phyloP scores from a whole-genome alignment of 2,888 invertebrate species.

The Chymomyza procnemis region DNA sequence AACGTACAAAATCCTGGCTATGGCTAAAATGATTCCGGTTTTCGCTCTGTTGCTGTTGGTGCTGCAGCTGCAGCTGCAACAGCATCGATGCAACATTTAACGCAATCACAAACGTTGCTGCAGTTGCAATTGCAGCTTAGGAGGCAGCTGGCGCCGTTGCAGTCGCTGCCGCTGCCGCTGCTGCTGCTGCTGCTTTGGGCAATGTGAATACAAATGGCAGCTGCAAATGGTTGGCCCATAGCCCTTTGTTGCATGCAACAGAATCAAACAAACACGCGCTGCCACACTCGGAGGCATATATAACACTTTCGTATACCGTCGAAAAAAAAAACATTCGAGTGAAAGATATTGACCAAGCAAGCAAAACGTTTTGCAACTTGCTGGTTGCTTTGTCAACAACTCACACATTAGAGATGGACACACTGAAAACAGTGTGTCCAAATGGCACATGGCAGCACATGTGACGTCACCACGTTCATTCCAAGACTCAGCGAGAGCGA shows the following conservation, averaged over 20 bases:
- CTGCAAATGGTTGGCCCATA: not conserved
- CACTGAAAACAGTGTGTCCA: no score
- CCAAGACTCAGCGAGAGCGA: no score
- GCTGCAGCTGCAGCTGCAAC: constrained; percentile 7
- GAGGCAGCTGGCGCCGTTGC: not conserved
- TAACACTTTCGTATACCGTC: not conserved
- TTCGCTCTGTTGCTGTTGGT: constrained; percentile 8
- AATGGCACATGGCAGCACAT: no score
- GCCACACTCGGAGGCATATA: not conserved
- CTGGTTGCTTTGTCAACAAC: constrained; percentile 8
- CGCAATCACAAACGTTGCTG: not conserved
- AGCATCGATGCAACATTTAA: constrained; percentile 8
- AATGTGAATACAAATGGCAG: not conserved
- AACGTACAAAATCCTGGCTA: not conserved
- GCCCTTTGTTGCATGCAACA: not conserved
- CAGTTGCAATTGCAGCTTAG: not conserved
- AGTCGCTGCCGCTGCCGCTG: constrained; percentile 10
- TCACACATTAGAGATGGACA: not conserved
- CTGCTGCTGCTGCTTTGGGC: constrained; percentile 1
- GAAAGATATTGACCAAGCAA: constrained; percentile 4
- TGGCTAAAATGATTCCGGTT: not conserved
- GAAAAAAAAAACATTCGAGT: not conserved
- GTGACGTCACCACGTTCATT: no score
- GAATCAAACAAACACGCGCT: not conserved
- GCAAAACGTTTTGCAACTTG: constrained; percentile 7